A percentile compares a stretch with the other conserved stretches of the same genome.
These are phyloP conservation scores for Ectemnius cavifrons DNA, from an alignment of 2,888 invertebrate species.

Conservation along the genomic window DNA sequence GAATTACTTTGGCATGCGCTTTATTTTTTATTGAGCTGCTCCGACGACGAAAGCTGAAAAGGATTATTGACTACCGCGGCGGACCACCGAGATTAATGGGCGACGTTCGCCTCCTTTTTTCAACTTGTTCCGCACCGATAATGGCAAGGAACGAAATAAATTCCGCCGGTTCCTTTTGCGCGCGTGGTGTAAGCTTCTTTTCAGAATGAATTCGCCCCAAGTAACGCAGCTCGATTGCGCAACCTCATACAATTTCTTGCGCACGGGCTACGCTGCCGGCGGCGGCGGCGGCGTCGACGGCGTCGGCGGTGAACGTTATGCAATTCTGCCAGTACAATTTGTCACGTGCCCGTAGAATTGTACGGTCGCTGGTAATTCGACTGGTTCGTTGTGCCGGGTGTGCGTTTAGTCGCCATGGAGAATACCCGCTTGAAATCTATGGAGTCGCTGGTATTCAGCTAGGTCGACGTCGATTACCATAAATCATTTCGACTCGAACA, in stretches of 20 bases:
- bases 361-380: too few species aligned
- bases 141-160: neutral
- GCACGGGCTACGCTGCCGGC: too few species aligned
- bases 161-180: neutral
- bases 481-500: too few species aligned
- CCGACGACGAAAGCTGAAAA: neutral
- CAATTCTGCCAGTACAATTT: too few species aligned
- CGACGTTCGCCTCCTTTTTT: neutral
- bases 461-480: too few species aligned
- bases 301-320: too few species aligned
- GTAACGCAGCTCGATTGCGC: neutral
- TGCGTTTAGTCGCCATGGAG: too few species aligned
- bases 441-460: too few species aligned
- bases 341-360: too few species aligned
- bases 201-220: neutral
- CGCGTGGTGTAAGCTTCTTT: neutral
- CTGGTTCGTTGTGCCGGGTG: too few species aligned
- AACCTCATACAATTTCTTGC: neutral
- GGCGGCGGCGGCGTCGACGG: too few species aligned
- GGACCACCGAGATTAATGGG: neutral
- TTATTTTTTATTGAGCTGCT: neutral
- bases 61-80: neutral
- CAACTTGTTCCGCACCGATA: neutral
- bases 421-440: too few species aligned
- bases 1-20: neutral